phyloP scores from a whole-genome alignment of 2,888 invertebrate genomes.

The Cactoblastis cactorum region DNA sequence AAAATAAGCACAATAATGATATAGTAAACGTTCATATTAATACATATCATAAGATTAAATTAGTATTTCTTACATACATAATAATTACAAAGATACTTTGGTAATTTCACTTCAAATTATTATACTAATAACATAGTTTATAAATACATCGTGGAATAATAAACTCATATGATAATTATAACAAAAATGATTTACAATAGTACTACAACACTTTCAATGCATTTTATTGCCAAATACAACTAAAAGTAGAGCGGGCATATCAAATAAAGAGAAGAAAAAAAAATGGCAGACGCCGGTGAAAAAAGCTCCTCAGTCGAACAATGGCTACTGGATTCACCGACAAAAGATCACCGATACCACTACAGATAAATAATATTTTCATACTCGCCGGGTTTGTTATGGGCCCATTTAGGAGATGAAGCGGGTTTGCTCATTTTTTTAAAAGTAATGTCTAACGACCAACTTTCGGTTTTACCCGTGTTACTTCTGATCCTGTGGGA shows the following conservation, averaged over 20 bases:
- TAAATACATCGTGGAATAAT: too few relatives aligned
- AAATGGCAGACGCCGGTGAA: conserved; percentile 18
- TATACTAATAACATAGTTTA: too few relatives aligned
- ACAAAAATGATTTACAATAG: background rate
- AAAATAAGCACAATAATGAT: too few relatives aligned
- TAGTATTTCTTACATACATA: too few relatives aligned
- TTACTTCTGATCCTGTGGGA: too few relatives aligned
- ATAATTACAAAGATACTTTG: too few relatives aligned
- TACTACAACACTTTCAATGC: background rate
- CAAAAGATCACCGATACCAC: conserved; percentile 60
- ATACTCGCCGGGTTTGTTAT: conserved; percentile 39
- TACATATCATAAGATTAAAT: too few relatives aligned
- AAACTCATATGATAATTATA: background rate
- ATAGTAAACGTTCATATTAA: too few relatives aligned
- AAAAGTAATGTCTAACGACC: background rate
- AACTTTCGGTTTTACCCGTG: too few relatives aligned
- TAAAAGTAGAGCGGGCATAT: conserved; percentile 1
- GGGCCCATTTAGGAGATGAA: conserved; percentile 22
- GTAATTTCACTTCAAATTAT: too few relatives aligned
- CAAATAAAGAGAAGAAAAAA: conserved; percentile 7
- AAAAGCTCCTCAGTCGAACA: conserved; percentile 56
- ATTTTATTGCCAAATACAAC: background rate
- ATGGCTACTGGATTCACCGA: conserved; percentile 40
- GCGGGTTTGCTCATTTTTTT: conserved; percentile 24
- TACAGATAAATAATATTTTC: conserved; percentile 71